These are phyloP conservation scores for Vidua chalybeata DNA, from an alignment of 2,113 vertebrate species.

Conservation along the genomic window DNA sequence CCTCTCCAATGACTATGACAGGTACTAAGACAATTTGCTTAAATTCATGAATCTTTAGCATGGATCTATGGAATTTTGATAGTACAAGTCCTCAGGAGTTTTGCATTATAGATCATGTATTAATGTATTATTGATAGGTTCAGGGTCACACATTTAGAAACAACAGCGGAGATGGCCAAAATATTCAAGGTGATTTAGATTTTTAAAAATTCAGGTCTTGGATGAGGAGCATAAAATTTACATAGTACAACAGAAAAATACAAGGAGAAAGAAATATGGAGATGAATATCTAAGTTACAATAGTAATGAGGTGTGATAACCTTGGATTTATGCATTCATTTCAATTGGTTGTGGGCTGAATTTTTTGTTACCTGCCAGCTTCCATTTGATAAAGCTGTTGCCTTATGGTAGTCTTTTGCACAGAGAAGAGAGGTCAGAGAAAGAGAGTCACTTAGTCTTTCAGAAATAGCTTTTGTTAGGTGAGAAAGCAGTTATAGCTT, in stretches of 20 bases:
- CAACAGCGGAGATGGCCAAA: not conserved
- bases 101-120: not conserved
- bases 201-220: not conserved
- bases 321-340: not conserved
- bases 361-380: not conserved
- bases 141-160: not conserved
- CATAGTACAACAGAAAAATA: not conserved
- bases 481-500: not conserved
- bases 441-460: slow-evolving; percentile 18
- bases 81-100: not conserved
- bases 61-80: not conserved
- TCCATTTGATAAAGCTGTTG: not conserved
- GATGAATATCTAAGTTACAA: not conserved
- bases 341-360: not conserved
- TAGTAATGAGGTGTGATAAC: not conserved
- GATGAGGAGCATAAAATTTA: not conserved
- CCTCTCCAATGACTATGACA: not conserved
- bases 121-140: not conserved
- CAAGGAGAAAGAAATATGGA: not conserved
- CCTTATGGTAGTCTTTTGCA: not conserved
- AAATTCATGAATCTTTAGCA: not conserved
- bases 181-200: not conserved
- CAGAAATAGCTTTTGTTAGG: not conserved
- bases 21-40: not conserved
- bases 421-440: not conserved